Evolutionary conservation across 2,113 vertebrate species (phyloP).

Genomic region (Hypanus sabinus): DNA sequence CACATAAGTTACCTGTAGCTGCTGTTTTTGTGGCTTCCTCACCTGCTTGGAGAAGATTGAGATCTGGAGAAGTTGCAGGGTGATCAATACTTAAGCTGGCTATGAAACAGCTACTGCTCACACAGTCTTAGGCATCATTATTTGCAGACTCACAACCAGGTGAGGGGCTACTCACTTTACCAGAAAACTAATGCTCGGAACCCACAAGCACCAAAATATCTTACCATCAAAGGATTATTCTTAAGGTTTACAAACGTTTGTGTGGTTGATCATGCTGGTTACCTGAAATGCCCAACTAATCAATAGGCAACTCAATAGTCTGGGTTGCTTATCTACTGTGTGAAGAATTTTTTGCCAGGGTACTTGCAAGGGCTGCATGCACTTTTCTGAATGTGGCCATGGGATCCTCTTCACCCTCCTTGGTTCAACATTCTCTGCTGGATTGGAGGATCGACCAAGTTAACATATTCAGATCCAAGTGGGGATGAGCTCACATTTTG

Average conservation of each 20-base stretch:
- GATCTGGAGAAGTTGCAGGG: neutral
- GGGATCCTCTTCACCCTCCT: neutral
- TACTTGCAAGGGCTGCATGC: neutral
- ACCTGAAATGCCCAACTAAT: neutral
- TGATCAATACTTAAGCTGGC: neutral
- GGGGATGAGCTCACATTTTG: neutral
- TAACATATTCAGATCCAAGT: neutral
- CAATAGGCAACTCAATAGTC: neutral
- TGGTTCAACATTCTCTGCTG: neutral
- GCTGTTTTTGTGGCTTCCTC: neutral
- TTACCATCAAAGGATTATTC: neutral
- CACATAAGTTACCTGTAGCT: neutral
- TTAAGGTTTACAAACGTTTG: neutral
- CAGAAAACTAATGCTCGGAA: too few species aligned
- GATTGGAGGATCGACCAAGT: neutral
- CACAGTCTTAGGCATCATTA: neutral
- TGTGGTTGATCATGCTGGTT: neutral
- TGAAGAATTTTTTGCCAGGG: neutral
- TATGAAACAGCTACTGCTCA: neutral
- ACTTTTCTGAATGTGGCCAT: neutral
- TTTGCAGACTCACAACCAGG: neutral
- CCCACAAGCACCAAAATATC: neutral
- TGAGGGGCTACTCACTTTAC: too few species aligned
- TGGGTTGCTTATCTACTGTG: neutral
- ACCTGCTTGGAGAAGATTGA: neutral